Evolutionary conservation across 2,888 invertebrate species (phyloP).

Genomic region (Athalia circularis): DNA sequence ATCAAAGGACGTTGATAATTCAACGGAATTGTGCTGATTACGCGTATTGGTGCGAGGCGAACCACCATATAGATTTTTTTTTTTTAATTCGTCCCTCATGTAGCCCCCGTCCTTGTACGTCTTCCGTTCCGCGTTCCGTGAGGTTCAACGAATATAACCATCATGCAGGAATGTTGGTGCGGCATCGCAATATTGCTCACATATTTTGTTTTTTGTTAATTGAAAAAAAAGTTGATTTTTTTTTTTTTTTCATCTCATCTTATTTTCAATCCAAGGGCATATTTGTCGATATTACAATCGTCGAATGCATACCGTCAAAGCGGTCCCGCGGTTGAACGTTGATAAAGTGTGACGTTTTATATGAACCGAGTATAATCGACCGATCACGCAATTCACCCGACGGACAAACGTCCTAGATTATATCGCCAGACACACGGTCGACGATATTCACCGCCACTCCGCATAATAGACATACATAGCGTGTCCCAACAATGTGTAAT

Average conservation of each 20-base stretch:
- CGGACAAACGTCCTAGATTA: conserved; percentile 5
- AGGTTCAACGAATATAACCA: too few relatives aligned
- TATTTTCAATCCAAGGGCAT: too few relatives aligned
- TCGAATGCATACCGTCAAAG: too few relatives aligned
- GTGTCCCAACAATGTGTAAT: too few relatives aligned
- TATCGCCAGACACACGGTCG: conserved; percentile 12
- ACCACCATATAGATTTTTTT: neutral
- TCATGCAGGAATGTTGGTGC: too few relatives aligned
- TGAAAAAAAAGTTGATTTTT: too few relatives aligned
- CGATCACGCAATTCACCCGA: conserved; percentile 19
- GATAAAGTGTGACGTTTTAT: conserved; percentile 30
- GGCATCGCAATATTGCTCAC: too few relatives aligned
- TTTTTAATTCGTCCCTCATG: neutral
- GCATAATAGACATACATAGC: neutral
- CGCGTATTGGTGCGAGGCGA: neutral
- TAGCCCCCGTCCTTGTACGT: too few relatives aligned
- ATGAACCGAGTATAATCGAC: conserved; percentile 23
- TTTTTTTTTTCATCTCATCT: neutral
- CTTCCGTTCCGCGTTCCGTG: too few relatives aligned
- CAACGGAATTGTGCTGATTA: neutral
- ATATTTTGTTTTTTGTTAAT: too few relatives aligned
- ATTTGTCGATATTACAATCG: too few relatives aligned
- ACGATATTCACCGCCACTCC: neutral
- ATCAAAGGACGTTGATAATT: conserved; percentile 19
- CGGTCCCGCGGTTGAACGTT: conserved; percentile 15